Base-by-base conservation (phyloP, 2,113 vertebrate species). In the Tursiops truncatus region DNA sequence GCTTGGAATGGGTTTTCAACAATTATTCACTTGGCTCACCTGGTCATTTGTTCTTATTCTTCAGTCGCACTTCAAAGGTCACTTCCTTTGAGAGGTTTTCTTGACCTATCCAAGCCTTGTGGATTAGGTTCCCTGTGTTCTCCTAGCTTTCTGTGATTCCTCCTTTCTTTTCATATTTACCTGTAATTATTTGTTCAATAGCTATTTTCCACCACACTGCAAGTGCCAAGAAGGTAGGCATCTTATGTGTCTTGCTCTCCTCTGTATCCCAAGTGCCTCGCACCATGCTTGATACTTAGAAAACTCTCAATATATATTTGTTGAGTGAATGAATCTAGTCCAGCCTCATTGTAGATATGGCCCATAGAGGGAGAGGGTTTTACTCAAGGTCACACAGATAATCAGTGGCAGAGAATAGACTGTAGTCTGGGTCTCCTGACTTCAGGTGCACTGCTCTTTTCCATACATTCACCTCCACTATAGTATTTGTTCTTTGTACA, bases 11-110 rank as follows among this genome's bases (percentile, higher is more conserved):
- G 5, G 11, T 80, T 88, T 91, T 90, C 17, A 28, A 17, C 33
- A 71, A 73, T 80, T 97, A 79, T 84, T 87, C 31, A 44, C 28
- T 88, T 83, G 47, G 36, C 33, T 93, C 53, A 53, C 53, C 53
- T 0, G 50, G 8, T 36, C 60, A 6, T 53, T 53, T 53, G 38
- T 88, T 89, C 84, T 86, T 2, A 84, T 74, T 88, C 25, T 63
- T 93, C 31, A 88, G 6, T 73, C 31, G 81, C 50, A 91, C 41
- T 67, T 96, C 50, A 94, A 93, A 97, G 67, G 12, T 74, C 79
- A 74, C 21, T 60, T 71, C 18, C 21, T 67, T n/a, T 89, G 62
- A 86, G 70, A 84, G 25, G 6, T 63, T 94, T 95, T 38, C 50
- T 91, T 73, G 33, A 62, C 31, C 21, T 96, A 63, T 36, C 31